Percentiles rank a stretch among this genome's conserved stretches.
Evolutionary conservation across 1,140 invertebrate species (phyloP).

Genomic region (Apis florea): DNA sequence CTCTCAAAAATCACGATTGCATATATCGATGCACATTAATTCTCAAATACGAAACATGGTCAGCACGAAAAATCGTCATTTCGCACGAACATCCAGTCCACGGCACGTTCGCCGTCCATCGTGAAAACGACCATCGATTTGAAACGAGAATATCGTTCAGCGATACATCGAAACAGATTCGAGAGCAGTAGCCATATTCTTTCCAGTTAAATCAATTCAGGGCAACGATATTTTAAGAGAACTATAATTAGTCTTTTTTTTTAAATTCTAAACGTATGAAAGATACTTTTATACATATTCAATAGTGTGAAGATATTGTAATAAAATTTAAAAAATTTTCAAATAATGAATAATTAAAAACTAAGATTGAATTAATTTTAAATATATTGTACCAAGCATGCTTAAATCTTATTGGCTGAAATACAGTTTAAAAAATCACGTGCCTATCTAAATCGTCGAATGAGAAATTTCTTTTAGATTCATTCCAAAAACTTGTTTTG

Average conservation of each 20-base stretch:
- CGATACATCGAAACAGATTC: slow-evolving; percentile 44
- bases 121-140: slow-evolving; percentile 58
- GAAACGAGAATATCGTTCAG: slow-evolving; percentile 37
- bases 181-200: slow-evolving; percentile 29
- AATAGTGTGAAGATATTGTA: rapidly evolving
- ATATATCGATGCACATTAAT: neutral
- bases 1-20: slow-evolving; percentile 2
- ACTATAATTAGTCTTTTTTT: neutral
- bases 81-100: slow-evolving; percentile 66
- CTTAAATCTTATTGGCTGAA: slow-evolving; percentile 10
- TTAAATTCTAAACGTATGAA: neutral
- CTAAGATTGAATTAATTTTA: neutral
- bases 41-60: slow-evolving; percentile 40
- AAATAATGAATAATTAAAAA: too few species aligned
- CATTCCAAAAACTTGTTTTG: neutral
- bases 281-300: neutral
- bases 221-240: neutral
- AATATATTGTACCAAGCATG: neutral
- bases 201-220: slow-evolving; percentile 9
- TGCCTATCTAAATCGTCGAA: neutral
- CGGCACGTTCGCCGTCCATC: slow-evolving; percentile 73
- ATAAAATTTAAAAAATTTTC: neutral
- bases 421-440: neutral
- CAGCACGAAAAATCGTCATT: slow-evolving; percentile 64
- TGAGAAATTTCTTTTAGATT: neutral